Conservation (phyloP, 2,797 vertebrate species). For the Nasua narica region DNA sequence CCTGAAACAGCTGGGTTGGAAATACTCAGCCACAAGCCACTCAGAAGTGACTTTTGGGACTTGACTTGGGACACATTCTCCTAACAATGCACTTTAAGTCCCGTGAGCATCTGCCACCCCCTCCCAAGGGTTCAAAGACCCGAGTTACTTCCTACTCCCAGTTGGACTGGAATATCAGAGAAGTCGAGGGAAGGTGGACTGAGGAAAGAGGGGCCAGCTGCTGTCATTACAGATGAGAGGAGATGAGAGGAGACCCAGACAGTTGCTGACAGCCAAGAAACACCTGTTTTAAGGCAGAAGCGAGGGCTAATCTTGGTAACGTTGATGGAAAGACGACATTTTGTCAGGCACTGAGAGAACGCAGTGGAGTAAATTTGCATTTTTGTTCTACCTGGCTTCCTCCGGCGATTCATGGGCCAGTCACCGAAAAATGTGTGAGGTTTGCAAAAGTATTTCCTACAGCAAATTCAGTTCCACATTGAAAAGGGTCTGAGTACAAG, state of each 20-base stretch:
- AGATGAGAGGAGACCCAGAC: background rate
- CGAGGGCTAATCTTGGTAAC: background rate
- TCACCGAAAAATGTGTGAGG: constrained; percentile 7
- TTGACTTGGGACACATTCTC: background rate
- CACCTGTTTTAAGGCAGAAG: background rate
- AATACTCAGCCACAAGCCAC: background rate
- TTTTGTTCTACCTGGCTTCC: constrained; percentile 1
- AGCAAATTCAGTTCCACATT: constrained; percentile 14
- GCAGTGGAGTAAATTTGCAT: constrained; percentile 23
- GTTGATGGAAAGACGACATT: background rate
- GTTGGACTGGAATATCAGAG: background rate
- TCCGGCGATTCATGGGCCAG: background rate
- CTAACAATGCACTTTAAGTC: background rate
- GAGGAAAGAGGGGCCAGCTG: background rate
- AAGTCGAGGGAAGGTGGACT: background rate
- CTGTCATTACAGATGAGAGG: background rate
- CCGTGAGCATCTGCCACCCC: background rate
- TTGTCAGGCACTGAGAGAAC: constrained; percentile 14
- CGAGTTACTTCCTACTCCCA: background rate
- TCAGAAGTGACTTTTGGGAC: background rate
- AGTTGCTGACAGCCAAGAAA: background rate
- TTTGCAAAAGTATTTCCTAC: constrained; percentile 35
- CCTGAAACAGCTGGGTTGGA: background rate
- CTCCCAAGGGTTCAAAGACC: background rate
- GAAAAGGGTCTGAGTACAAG: background rate